Evolutionary conservation across 2,888 invertebrate genomes (phyloP).

Genomic region (Argynnis bischoffii): DNA sequence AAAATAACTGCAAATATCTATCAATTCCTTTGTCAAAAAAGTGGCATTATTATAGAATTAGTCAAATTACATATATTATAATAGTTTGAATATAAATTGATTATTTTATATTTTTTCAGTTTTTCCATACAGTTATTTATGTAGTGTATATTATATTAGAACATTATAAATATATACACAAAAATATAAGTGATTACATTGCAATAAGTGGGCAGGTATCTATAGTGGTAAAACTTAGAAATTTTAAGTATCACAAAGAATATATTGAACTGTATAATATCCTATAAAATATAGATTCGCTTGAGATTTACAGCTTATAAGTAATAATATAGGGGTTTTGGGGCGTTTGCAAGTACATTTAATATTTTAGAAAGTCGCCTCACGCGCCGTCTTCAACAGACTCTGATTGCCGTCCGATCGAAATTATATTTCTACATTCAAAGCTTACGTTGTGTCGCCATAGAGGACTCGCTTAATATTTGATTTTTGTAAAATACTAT

Average conservation of each 20-base stretch:
- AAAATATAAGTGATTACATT: too few relatives aligned
- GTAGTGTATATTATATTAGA: too few relatives aligned
- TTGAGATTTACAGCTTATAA: conserved; percentile 24
- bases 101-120: too few relatives aligned
- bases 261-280: conserved; percentile 3
- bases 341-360: conserved; percentile 56
- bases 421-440: conserved; percentile 82
- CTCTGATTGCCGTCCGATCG: conserved; percentile 81
- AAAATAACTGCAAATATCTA: too few relatives aligned
- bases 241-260: not conserved
- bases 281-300: conserved; percentile 22
- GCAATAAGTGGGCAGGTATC: too few relatives aligned
- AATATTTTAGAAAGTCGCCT: conserved; percentile 76
- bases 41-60: too few relatives aligned
- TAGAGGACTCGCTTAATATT: conserved; percentile 48
- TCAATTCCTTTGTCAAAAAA: too few relatives aligned
- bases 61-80: too few relatives aligned
- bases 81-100: too few relatives aligned
- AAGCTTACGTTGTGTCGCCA: conserved; percentile 57
- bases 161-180: too few relatives aligned
- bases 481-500: conserved; percentile 46
- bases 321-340: conserved; percentile 31
- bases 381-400: conserved; percentile 81
- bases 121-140: too few relatives aligned
- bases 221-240: not conserved